Evolutionary conservation across 1,140 invertebrate genomes (phyloP), one percentile per base, ranked within the genome.

Genomic region (Brachionus sp.): DNA sequence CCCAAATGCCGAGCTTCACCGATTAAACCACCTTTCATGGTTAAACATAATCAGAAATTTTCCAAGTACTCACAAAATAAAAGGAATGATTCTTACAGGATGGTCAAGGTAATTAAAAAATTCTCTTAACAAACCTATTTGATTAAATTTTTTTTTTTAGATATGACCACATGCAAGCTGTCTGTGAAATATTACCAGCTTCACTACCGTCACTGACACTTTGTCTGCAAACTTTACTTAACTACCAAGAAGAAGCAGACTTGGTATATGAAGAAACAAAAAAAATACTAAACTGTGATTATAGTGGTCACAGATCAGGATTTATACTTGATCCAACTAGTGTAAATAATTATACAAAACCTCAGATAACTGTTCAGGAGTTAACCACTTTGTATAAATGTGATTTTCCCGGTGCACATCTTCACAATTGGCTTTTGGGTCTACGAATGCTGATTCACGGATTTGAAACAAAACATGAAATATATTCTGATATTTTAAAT

Each of bases 91-190:
- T 35, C 7, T 82, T 29, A 82, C 80, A 6, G 80, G 80, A 42
- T 82, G 80, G 80, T 82, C 80, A 19, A 66, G 77, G 77, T 80
- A 78, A 80, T 13, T 13, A 70, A 70, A 37, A 39, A 16, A 5
- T 70, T 39, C 12, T 37, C 35, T 39, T 23, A 16, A 19, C 23
- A 25, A 50, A 50, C 35, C 7, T 16, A n/a, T 53, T 0, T 13
- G 0, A 39, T 33, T 16, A 19, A 44, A 10, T 33, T 6, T 29
- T 25, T 62, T 9, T 19, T 25, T 62, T 9, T 19, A 80, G 80
- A 82, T 82, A 82, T 53, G 80, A 82, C 42, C 80, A 82, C 19
- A 68, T 82, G 62, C 62, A 66, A 68, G 29, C 80, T 46, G 35
- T 82, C 1, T 82, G 80, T 46, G 80, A 82, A 70, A 35, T 82